Conservation (phyloP, 2,888 invertebrate species). For the Amblyjoppa fuscipennis region DNA sequence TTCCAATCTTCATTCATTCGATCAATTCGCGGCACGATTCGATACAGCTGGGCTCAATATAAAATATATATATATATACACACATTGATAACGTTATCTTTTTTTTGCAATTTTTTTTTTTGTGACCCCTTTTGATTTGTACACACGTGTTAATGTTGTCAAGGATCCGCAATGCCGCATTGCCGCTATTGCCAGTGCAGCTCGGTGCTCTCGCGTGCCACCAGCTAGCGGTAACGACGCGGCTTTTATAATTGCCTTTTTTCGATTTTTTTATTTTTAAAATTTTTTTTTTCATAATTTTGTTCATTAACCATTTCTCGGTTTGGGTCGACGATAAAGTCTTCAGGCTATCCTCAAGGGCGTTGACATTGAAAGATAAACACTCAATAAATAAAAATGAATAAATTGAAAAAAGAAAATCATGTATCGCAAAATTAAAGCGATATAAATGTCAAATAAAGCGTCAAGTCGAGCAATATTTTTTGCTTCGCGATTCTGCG, state of each 20-base stretch:
- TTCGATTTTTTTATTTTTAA: neutral
- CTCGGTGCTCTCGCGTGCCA: neutral
- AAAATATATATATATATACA: too few relatives aligned
- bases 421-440: too few relatives aligned
- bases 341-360: too few relatives aligned
- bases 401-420: too few relatives aligned
- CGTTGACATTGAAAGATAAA: too few relatives aligned
- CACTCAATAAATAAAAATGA: too few relatives aligned
- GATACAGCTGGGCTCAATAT: neutral
- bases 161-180: conserved; percentile 17
- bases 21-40: conserved; percentile 31
- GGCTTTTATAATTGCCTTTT: neutral
- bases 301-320: neutral
- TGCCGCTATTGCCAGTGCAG: neutral
- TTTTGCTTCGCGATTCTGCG: too few relatives aligned
- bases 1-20: conserved; percentile 64
- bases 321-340: too few relatives aligned
- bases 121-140: neutral
- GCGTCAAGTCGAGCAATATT: too few relatives aligned
- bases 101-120: neutral
- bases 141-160: neutral
- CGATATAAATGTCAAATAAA: too few relatives aligned
- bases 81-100: neutral
- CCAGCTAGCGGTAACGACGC: neutral
- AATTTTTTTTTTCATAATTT: neutral